phyloP scores from a whole-genome alignment of 2,888 invertebrate species.

The Marronus borbonicus region DNA sequence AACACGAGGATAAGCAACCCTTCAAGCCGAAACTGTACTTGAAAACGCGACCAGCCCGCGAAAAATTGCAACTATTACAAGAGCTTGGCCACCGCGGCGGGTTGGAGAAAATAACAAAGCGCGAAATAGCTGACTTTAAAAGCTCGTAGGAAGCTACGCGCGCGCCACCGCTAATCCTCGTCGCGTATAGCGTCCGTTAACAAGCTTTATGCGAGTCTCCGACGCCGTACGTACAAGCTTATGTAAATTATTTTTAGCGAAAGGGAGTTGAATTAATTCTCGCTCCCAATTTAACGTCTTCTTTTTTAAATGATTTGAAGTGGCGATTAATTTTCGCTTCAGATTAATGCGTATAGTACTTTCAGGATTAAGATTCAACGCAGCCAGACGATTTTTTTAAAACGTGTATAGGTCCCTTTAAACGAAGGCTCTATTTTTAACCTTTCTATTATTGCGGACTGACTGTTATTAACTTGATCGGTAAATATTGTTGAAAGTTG shows the following conservation, averaged over 20 bases:
- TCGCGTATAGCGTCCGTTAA: slow-evolving; percentile 16
- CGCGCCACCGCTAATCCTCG: slow-evolving; percentile 31
- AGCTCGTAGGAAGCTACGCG: slow-evolving; percentile 54
- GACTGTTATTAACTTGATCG: neutral
- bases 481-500: neutral
- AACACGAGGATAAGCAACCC: no score
- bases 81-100: slow-evolving; percentile 32
- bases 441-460: neutral
- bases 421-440: slow-evolving; percentile 12
- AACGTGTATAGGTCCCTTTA: neutral
- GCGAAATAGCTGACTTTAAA: slow-evolving; percentile 52
- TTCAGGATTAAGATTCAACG: neutral
- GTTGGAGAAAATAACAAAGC: slow-evolving; percentile 51
- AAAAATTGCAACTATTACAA: slow-evolving; percentile 2
- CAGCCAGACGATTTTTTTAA: neutral
- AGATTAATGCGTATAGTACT: neutral
- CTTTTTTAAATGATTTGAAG: neutral
- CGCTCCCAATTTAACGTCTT: neutral
- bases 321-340: slow-evolving; percentile 21
- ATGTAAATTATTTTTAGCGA: slow-evolving; percentile 41
- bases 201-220: neutral
- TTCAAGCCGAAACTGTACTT: neutral
- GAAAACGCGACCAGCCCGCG: neutral
- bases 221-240: neutral
- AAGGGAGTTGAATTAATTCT: neutral